Evolutionary conservation across 2,888 invertebrate species (phyloP).

Genomic region (Agriopis leucophaearia): DNA sequence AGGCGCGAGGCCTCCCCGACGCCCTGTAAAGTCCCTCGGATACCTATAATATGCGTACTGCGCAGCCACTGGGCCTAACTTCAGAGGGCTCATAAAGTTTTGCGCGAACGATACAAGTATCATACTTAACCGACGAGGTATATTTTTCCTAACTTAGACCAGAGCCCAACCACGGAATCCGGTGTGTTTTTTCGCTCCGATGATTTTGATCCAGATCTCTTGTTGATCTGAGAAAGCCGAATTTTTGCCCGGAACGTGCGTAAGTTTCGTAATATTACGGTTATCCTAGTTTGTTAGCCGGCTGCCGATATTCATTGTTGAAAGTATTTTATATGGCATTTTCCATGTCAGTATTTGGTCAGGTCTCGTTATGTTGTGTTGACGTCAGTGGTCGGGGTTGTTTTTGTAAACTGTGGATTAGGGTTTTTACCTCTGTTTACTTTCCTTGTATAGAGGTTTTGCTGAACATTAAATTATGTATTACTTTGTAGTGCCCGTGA

Average conservation of each 20-base stretch:
- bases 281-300: conserved; percentile 60
- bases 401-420: conserved; percentile 7
- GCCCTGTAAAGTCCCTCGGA: too few relatives aligned
- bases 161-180: conserved; percentile 55
- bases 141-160: conserved; percentile 38
- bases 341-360: conserved; percentile 55
- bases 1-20: too few relatives aligned
- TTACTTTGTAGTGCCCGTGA: too few relatives aligned
- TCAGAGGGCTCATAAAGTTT: too few relatives aligned
- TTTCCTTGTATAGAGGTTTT: neutral
- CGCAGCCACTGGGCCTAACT: too few relatives aligned
- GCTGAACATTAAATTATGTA: neutral
- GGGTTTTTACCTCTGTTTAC: conserved; percentile 5
- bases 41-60: too few relatives aligned
- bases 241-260: conserved; percentile 79
- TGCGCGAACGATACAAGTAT: too few relatives aligned
- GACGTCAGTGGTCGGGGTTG: conserved; percentile 26
- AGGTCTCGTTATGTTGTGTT: conserved; percentile 50
- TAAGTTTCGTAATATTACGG: conserved; percentile 69
- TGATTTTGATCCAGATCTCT: conserved; percentile 80
- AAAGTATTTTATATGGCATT: conserved; percentile 51
- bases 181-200: conserved; percentile 79
- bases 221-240: conserved; percentile 82
- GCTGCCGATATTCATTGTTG: conserved; percentile 56
- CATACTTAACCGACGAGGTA: too few relatives aligned